Conservation (phyloP, 2,113 vertebrate species). For the Agapornis roseicollis region DNA sequence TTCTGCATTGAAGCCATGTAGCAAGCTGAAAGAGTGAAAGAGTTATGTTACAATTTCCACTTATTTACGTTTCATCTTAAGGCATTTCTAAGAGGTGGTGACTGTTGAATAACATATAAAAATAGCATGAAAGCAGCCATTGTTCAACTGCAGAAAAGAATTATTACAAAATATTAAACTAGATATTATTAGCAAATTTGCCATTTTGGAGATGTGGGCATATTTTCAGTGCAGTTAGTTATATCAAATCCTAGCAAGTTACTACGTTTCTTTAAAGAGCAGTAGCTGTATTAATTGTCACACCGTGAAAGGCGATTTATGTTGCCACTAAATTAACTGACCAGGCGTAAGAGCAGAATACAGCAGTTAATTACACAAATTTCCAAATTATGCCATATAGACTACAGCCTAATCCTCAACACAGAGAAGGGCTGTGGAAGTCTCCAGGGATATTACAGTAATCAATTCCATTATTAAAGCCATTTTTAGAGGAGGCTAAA, state of each 20-base stretch:
- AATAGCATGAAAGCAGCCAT: not conserved
- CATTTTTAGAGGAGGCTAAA: not conserved
- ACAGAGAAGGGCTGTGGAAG: not conserved
- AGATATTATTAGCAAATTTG: not conserved
- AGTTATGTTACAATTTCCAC: not conserved
- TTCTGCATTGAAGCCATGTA: constrained; percentile 94
- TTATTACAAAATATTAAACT: not conserved
- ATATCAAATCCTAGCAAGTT: not conserved
- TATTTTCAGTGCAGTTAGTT: not conserved
- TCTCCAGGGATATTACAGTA: not conserved
- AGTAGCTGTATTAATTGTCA: not conserved
- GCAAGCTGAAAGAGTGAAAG: constrained; percentile 75
- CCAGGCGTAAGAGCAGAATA: not conserved
- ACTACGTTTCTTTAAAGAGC: not conserved
- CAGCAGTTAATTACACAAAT: not conserved
- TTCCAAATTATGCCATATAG: not conserved
- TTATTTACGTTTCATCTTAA: not conserved
- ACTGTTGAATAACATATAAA: not conserved
- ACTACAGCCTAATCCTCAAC: not conserved
- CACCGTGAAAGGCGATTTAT: not conserved
- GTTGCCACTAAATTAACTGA: not conserved
- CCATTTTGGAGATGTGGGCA: not conserved
- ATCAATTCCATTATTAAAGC: not conserved
- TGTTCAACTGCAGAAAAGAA: not conserved
- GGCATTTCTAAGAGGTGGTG: not conserved